Conservation (phyloP, 1,140 invertebrate genomes). For the Caenorhabditis inopinata region DNA sequence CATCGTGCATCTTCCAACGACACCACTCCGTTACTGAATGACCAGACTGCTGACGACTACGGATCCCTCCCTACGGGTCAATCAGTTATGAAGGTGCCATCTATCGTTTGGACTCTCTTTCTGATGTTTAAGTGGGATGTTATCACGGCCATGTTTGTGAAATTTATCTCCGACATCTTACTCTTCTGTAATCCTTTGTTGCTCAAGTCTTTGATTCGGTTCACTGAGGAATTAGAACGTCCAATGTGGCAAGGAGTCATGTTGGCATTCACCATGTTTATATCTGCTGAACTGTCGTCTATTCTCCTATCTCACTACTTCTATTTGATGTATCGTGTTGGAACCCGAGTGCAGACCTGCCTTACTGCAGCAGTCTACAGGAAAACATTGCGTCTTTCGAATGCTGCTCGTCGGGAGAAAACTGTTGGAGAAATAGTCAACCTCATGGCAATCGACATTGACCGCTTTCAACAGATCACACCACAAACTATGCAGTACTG, state of each 20-base stretch:
- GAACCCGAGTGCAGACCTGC: slow-evolving; percentile 51
- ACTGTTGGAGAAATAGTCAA: slow-evolving; percentile 73
- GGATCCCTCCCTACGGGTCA: neutral
- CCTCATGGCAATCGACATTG: slow-evolving; percentile 71
- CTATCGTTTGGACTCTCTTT: slow-evolving; percentile 55
- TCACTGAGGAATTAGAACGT: slow-evolving; percentile 53
- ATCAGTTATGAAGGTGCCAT: slow-evolving; percentile 36
- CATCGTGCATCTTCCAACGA: neutral
- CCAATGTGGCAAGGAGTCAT: slow-evolving; percentile 57
- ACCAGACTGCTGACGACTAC: slow-evolving; percentile 28
- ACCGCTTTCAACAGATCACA: slow-evolving; percentile 59
- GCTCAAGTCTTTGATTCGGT: slow-evolving; percentile 55
- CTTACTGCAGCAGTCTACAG: slow-evolving; percentile 57
- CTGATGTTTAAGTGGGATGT: slow-evolving; percentile 45
- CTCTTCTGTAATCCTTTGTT: slow-evolving; percentile 58
- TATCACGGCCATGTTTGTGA: slow-evolving; percentile 45
- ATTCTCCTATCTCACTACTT: slow-evolving; percentile 56
- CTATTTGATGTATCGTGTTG: slow-evolving; percentile 57
- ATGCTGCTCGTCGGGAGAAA: slow-evolving; percentile 67
- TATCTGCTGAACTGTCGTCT: slow-evolving; percentile 51
- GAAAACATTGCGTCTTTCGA: slow-evolving; percentile 67
- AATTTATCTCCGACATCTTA: slow-evolving; percentile 53
- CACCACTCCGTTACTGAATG: neutral
- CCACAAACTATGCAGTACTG: slow-evolving; percentile 63
- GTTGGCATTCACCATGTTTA: slow-evolving; percentile 54